Evolutionary conservation across 2,113 vertebrate species (phyloP).

Genomic region (Euleptes europaea): DNA sequence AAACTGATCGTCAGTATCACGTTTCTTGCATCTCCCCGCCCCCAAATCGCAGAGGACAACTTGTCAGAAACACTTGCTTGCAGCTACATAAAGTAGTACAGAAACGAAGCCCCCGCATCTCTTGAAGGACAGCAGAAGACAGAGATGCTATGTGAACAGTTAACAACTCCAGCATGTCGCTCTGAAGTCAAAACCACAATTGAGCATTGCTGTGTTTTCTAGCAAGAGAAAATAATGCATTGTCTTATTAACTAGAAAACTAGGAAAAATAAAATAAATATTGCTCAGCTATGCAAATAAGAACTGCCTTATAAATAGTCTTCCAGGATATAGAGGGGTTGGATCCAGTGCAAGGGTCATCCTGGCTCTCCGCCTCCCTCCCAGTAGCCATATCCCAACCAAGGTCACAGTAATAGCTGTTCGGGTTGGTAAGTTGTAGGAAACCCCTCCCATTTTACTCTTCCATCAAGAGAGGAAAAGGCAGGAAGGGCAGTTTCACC

Average conservation of each 20-base stretch:
- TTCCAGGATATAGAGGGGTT: not conserved
- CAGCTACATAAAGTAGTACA: not conserved
- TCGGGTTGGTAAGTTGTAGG: no score
- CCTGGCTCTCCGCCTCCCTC: no score
- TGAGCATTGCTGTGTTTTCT: slow-evolving; percentile 61
- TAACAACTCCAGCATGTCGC: slow-evolving; percentile 12
- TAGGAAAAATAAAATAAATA: not conserved
- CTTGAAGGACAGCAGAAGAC: not conserved
- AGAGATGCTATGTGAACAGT: not conserved
- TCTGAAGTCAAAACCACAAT: slow-evolving; percentile 48
- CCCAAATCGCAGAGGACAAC: not conserved
- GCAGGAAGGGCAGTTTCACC: no score
- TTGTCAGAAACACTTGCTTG: not conserved
- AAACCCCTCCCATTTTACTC: no score
- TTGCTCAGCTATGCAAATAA: slow-evolving; percentile 22
- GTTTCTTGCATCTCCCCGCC: slow-evolving; percentile 38
- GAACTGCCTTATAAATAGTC: not conserved
- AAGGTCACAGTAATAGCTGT: no score
- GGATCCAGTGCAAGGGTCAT: no score
- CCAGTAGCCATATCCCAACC: no score
- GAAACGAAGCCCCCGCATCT: not conserved
- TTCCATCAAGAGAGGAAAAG: no score
- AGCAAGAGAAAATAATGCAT: slow-evolving; percentile 40
- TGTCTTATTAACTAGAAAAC: not conserved
- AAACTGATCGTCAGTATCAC: slow-evolving; percentile 3